Evolutionary conservation across 2,113 vertebrate species (phyloP).

Genomic region (Sphaerodactylus townsendi): DNA sequence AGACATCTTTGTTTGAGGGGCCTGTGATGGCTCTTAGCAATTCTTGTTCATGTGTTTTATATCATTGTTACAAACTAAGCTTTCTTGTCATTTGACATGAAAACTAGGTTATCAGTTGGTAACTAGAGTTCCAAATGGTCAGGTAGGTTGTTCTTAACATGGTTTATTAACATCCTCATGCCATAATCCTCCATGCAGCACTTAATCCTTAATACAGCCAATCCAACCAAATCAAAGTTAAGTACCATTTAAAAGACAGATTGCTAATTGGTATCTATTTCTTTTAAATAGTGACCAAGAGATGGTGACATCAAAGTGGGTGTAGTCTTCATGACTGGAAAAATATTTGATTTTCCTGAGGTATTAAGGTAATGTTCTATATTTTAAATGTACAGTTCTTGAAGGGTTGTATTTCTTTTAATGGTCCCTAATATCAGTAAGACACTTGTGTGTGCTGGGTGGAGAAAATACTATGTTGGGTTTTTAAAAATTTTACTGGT

Average conservation of each 20-base stretch:
- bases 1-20: no score
- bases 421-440: not conserved
- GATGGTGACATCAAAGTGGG: conserved; percentile 63
- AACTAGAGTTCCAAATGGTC: not conserved
- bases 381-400: not conserved
- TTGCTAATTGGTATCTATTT: conserved; percentile 54
- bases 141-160: not conserved
- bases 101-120: not conserved
- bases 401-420: not conserved
- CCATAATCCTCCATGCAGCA: not conserved
- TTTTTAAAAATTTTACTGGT: not conserved
- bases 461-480: not conserved
- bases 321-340: conserved; percentile 61
- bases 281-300: conserved; percentile 65
- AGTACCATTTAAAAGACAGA: conserved; percentile 23
- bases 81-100: not conserved
- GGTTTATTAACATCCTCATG: not conserved
- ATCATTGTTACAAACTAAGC: not conserved
- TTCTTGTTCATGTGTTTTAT: no score
- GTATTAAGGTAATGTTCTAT: conserved; percentile 62
- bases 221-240: conserved; percentile 12
- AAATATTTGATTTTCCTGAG: conserved; percentile 31
- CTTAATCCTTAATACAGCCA: not conserved
- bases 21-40: no score
- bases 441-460: not conserved